Base-by-base conservation (phyloP, 2,888 invertebrate species). In the Heliconius charithonia region DNA sequence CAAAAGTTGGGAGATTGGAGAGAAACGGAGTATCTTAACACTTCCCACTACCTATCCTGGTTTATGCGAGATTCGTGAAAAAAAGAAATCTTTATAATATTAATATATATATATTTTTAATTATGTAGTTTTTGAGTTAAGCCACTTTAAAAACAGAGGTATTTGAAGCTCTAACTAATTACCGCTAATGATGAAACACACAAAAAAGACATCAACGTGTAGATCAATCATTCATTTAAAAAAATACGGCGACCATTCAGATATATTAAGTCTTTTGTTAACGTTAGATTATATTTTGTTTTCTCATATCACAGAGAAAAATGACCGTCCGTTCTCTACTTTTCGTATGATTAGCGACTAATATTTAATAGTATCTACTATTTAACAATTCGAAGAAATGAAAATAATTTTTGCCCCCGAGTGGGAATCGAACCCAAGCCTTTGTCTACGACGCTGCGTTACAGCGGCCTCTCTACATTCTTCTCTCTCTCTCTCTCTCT, bases 221-320 rank as follows among this genome's bases (percentile, higher is more conserved):
- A 82, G 76, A 83, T 83, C 82, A 83, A 82, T 83, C 83, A 83
- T 82, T 80, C 80, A 80, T 81, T 80, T 81, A 80, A 81, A 83
- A 83, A 84, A 80, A 83, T 80, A 80, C 82, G 79, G 82, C 84
- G 82, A 84, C 90, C 91, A 89, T 91, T 91, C 91, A 89, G 90
- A 92, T 93, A 93, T 92, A 90, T 59, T 92, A 93, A 92, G 79
- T 79, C 81, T 83, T 85, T 84, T 84, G 81, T 81, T 81, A 74
- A 74, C 25, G 12, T 27, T 74, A 41, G 4, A 22, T 62, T 25
- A 27, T 41, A 27, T 41, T 9, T 25, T 37, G 2, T 25, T 19
- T 27, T 10, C 7, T 37, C 10, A 27, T n/a, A 19, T 19, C 16
- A 22, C 22, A 25, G 45, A 62, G 32, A 19, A 3, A 19, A 25